Percentiles rank a stretch among this genome's conserved stretches.
These are phyloP conservation scores for Ceratotherium simum DNA, from an alignment of 2,113 vertebrate genomes.

Conservation along the genomic window DNA sequence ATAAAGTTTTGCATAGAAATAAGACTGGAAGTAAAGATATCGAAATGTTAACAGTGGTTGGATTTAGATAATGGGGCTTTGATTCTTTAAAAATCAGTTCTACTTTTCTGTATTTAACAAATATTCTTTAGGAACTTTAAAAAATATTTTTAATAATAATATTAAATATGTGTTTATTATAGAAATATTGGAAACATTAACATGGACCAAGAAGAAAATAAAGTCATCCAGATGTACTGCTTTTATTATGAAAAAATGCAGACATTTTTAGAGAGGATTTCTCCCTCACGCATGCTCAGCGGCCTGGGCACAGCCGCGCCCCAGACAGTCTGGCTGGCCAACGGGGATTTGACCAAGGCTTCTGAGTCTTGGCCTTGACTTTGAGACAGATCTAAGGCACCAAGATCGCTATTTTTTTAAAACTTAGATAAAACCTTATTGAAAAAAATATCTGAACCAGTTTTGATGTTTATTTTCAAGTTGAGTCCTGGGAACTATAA, in stretches of 20 bases:
- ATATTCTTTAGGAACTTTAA: not conserved
- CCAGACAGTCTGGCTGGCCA: not conserved
- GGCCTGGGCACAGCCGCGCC: not conserved
- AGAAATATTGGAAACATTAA: constrained; percentile 46
- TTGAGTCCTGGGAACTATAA: constrained; percentile 28
- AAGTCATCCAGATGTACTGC: not conserved
- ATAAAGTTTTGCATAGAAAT: constrained; percentile 40
- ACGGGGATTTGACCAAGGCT: not conserved
- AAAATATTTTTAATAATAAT: constrained; percentile 24
- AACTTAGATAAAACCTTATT: constrained; percentile 6
- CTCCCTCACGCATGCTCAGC: not conserved
- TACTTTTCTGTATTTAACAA: constrained; percentile 43
- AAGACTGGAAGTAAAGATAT: constrained; percentile 51
- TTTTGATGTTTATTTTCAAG: constrained; percentile 54
- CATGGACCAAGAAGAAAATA: constrained; percentile 34
- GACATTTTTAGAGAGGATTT: not conserved
- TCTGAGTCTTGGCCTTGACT: not conserved
- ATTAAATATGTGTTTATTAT: not conserved
- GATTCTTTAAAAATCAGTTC: constrained; percentile 34
- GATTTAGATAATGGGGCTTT: constrained; percentile 1
- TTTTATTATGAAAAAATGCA: constrained; percentile 46
- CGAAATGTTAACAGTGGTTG: constrained; percentile 38
- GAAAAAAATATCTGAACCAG: not conserved
- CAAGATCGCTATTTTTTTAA: not conserved
- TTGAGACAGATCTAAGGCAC: not conserved